These are phyloP conservation scores for Mola mola DNA, from an alignment of 2,113 vertebrate genomes.

Conservation along the genomic window DNA sequence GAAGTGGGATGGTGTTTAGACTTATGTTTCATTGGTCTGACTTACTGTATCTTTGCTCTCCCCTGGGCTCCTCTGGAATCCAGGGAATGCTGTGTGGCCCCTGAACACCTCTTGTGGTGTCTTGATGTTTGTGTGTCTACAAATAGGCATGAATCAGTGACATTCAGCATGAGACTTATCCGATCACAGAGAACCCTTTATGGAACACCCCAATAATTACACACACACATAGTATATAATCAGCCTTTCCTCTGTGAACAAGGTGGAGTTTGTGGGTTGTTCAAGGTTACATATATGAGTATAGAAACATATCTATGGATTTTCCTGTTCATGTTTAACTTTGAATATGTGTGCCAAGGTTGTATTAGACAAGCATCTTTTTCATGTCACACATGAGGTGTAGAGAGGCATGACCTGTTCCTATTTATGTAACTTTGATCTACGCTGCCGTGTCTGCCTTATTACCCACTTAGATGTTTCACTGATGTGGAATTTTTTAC, in stretches of 20 bases:
- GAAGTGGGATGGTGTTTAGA: constrained; percentile 51
- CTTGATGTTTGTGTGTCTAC: constrained; percentile 3
- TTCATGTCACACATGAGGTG: constrained; percentile 27
- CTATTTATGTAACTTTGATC: constrained; percentile 25
- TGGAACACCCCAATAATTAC: constrained; percentile 22
- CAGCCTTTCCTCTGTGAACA: constrained; percentile 30
- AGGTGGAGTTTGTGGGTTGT: constrained; percentile 40
- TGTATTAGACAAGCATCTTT: constrained; percentile 34
- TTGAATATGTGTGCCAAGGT: constrained; percentile 22
- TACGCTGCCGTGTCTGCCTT: constrained; percentile 22
- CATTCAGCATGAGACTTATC: constrained; percentile 56
- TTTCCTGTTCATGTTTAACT: constrained; percentile 31
- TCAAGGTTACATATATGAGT: constrained; percentile 16
- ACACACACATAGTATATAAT: constrained; percentile 18
- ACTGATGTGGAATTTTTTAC: constrained; percentile 26
- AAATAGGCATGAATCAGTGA: constrained; percentile 60
- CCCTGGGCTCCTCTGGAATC: constrained; percentile 67
- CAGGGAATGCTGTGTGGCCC: constrained; percentile 64
- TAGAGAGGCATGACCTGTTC: constrained; percentile 16
- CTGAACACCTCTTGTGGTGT: constrained; percentile 45
- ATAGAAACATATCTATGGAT: constrained; percentile 43
- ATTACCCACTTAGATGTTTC: constrained; percentile 17
- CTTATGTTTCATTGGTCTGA: constrained; percentile 46
- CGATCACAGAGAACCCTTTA: constrained; percentile 55
- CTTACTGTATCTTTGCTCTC: constrained; percentile 54